Conservation (phyloP, 2,113 vertebrate species). For the Mormoops blainvillei region DNA sequence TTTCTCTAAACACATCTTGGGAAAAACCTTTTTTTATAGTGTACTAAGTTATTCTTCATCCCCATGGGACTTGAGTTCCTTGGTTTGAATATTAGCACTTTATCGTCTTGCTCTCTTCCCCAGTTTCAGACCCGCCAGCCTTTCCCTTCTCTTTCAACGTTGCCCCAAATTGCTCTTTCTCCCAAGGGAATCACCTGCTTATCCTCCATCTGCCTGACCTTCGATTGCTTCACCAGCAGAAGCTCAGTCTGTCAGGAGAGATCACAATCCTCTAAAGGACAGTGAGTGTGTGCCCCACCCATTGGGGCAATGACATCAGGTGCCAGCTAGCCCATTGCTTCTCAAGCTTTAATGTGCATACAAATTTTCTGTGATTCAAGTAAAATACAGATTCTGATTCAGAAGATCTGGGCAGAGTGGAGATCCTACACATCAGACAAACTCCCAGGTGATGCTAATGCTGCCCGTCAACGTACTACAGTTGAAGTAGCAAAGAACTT, state of each 20-base stretch:
- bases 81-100: not conserved
- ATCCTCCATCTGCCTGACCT: not conserved
- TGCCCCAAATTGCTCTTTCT: not conserved
- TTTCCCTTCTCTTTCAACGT: not conserved
- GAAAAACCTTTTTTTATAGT: not conserved
- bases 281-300: slow-evolving; percentile 80
- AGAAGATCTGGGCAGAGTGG: not conserved
- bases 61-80: not conserved
- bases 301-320: slow-evolving; percentile 85
- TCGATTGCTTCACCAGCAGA: not conserved
- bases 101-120: slow-evolving; percentile 35
- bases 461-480: not conserved
- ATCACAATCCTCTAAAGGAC: accelerated
- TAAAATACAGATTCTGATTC: not conserved
- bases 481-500: not conserved
- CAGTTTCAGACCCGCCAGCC: not conserved
- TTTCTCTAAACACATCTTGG: not conserved
- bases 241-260: not conserved
- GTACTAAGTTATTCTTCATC: not conserved
- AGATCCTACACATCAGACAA: not conserved
- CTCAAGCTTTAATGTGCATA: not conserved
- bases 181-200: not conserved
- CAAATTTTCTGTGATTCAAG: not conserved
- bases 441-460: not conserved
- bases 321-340: not conserved